Conservation (phyloP, 1,140 invertebrate species). For the Drosophila willistoni region DNA sequence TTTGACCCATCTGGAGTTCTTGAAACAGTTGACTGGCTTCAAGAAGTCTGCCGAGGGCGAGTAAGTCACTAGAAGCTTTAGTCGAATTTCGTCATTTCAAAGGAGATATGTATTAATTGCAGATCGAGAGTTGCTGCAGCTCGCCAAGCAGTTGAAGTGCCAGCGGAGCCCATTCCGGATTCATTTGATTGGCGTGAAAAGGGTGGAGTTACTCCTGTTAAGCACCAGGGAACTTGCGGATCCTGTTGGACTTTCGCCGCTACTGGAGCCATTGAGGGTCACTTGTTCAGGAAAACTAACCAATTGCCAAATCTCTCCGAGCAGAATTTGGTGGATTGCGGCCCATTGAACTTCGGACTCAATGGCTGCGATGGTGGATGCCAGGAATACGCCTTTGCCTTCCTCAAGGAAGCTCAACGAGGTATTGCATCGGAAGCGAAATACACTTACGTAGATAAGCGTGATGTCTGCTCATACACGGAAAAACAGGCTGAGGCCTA, state of each 20-base stretch:
- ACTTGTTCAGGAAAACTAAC: conserved; percentile 88
- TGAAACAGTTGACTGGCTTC: conserved; percentile 63
- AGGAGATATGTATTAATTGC: background rate
- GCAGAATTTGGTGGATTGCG: conserved; percentile 87
- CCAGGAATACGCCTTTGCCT: conserved; percentile 87
- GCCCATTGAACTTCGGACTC: conserved; percentile 85
- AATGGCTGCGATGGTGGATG: conserved; percentile 89
- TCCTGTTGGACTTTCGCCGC: conserved; percentile 84
- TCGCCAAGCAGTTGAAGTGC: conserved; percentile 30
- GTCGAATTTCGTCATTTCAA: background rate
- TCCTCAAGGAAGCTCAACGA: conserved; percentile 82
- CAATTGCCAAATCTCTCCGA: conserved; percentile 87
- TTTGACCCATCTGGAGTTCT: conserved; percentile 67
- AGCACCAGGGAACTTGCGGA: conserved; percentile 86
- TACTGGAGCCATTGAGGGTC: conserved; percentile 92
- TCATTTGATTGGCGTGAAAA: conserved; percentile 87
- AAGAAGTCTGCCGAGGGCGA: conserved; percentile 57
- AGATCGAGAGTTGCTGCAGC: conserved; percentile 49
- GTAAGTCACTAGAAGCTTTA: conserved; percentile 46
- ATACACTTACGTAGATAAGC: conserved; percentile 84
- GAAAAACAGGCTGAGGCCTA: conserved; percentile 85
- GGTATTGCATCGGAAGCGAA: conserved; percentile 85
- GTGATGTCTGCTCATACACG: conserved; percentile 86
- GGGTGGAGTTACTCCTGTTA: conserved; percentile 88
- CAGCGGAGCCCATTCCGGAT: conserved; percentile 62